A percentile compares a stretch with the other conserved stretches of the same genome.
Conservation (phyloP, 2,113 vertebrate species). For the Papio anubis region DNA sequence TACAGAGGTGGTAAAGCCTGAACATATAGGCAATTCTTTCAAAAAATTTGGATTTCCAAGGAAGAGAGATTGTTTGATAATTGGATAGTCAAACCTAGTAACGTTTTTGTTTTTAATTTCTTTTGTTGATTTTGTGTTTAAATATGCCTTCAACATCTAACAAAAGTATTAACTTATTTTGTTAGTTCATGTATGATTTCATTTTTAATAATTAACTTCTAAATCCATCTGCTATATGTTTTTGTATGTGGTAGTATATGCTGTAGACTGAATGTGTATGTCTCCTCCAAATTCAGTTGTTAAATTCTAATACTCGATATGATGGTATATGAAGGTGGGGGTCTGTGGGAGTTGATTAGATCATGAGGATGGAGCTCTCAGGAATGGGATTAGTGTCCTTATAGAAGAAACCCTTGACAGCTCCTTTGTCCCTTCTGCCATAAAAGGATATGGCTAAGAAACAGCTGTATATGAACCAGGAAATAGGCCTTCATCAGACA, state of each 20-base stretch:
- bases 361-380: neutral
- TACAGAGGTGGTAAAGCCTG: neutral
- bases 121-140: neutral
- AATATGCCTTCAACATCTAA: neutral
- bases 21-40: neutral
- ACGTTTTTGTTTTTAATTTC: neutral
- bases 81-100: neutral
- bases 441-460: neutral
- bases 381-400: neutral
- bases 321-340: neutral
- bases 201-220: neutral
- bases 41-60: neutral
- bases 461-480: neutral
- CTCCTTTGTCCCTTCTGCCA: neutral
- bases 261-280: neutral
- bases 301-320: neutral
- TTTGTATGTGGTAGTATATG: neutral
- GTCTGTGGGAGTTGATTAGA: neutral
- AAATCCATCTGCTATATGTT: neutral
- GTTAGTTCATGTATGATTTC: neutral
- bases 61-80: neutral
- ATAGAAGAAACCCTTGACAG: neutral
- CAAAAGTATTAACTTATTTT: neutral
- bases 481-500: neutral
- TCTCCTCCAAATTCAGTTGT: neutral